Percentiles rank a stretch among this genome's conserved stretches.
Evolutionary conservation across 2,113 vertebrate genomes (phyloP).

Genomic region (Ageneiosus marmoratus): DNA sequence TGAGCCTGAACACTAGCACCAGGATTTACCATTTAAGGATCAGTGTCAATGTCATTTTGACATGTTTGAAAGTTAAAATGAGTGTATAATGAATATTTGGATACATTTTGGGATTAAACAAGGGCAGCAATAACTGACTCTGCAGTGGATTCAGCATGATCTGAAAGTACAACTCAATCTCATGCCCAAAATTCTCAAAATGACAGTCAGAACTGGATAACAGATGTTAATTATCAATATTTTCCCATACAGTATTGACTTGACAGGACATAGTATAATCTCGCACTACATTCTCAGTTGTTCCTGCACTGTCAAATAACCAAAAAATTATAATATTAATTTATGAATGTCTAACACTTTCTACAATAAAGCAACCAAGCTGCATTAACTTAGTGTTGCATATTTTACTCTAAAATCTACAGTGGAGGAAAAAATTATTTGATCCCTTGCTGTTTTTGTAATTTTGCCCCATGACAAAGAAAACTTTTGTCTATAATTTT

Average conservation of each 20-base stretch:
- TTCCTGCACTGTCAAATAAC: neutral
- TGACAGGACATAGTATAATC: neutral
- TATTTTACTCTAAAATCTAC: no score
- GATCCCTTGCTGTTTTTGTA: no score
- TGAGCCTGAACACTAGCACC: neutral
- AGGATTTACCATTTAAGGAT: neutral
- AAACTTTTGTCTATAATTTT: no score
- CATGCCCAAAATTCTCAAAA: neutral
- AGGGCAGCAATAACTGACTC: neutral
- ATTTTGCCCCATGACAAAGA: no score
- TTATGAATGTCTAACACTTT: neutral
- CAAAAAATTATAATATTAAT: neutral
- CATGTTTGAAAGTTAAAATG: neutral
- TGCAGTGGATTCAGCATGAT: neutral
- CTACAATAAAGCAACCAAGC: neutral
- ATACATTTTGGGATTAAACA: neutral
- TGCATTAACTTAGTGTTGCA: no score
- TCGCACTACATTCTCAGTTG: neutral
- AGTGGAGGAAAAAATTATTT: no score
- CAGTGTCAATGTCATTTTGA: neutral
- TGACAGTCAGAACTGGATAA: neutral
- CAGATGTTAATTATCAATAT: neutral
- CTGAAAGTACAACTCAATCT: neutral
- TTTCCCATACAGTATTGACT: neutral
- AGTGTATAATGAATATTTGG: neutral